Base-by-base conservation (phyloP, 2,797 vertebrate species). In the Myioborus melanocephalus region DNA sequence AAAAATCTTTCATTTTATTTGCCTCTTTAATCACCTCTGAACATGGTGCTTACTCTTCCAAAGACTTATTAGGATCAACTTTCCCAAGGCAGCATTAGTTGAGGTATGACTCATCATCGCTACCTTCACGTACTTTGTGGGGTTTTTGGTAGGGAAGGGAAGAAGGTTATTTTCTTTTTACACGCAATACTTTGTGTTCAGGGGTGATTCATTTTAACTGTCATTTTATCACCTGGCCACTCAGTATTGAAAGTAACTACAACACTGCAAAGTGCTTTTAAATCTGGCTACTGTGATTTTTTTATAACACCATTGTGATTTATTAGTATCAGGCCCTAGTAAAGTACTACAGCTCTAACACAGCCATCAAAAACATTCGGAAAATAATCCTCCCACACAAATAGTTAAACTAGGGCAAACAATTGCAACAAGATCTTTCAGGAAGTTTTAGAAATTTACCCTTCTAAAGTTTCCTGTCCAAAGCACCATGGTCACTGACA, bases 1-100 rank as follows among this genome's bases (percentile, higher is more conserved):
- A 83, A 93, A 71, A 81, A 59, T 26, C 21, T 77, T 83, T 77
- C 65, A 41, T 90, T 95, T 94, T 80, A 87, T 91, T 93, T 91
- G 63, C 77, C 66, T 95, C 63, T 57, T 59, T 88, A 91, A 86
- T 91, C 35, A 90, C 64, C 28, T 59, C 85, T 69, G 39, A 90
- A 88, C 72, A 69, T 0, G 0, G 61, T 90, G 61, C 18, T 91
- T 75, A 88, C 27, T 77, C 50, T 95, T 86, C 80, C 69, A 49
- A 91, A 91, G 83, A 75, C 64, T 70, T 73, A 66, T 0, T 56
- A 81, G 77, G 16, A 91, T 30, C 27, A 73, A 70, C 69, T 52
- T 90, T 27, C 57, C 61, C 43, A 21, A 84, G 78, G 32, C 57
- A 83, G 65, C 37, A 12, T 49, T 49, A 73, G 39, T 10, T 64